Conservation (phyloP, 2,797 vertebrate genomes). For the Hoplostethus mediterraneus region DNA sequence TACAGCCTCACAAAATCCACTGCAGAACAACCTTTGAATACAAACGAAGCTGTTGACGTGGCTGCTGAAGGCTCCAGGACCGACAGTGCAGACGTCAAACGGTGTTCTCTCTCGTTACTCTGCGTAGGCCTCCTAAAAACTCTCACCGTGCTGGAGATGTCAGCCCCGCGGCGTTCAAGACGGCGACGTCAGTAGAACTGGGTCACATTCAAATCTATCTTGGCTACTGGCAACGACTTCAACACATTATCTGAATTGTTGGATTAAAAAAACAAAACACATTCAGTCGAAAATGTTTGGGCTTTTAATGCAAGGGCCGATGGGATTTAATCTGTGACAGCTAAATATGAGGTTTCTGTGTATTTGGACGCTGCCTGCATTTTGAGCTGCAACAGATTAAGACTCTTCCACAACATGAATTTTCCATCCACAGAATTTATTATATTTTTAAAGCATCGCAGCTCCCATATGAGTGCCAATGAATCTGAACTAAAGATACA, state of each 20-base stretch:
- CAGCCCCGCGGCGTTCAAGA: constrained; percentile 53
- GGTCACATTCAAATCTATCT: constrained; percentile 77
- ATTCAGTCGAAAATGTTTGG: constrained; percentile 19
- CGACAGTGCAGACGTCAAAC: constrained; percentile 45
- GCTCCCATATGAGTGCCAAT: constrained; percentile 47
- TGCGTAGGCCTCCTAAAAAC: constrained; percentile 46
- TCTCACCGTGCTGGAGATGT: constrained; percentile 61
- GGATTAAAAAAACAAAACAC: constrained; percentile 41
- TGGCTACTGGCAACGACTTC: constrained; percentile 53
- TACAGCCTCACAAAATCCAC: background rate
- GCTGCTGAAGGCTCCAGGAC: constrained; percentile 6
- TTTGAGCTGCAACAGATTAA: background rate
- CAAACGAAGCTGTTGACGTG: constrained; percentile 16
- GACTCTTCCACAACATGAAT: background rate
- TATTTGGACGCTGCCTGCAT: background rate
- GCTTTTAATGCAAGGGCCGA: background rate
- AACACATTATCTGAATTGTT: constrained; percentile 36
- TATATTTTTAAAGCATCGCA: constrained; percentile 18
- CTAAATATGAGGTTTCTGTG: constrained; percentile 13
- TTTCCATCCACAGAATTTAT: background rate
- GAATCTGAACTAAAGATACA: constrained; percentile 52
- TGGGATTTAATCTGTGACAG: constrained; percentile 18
- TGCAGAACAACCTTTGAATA: constrained; percentile 20
- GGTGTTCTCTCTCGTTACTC: constrained; percentile 31
- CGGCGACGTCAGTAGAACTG: constrained; percentile 71